Base-by-base conservation (phyloP, 2,797 vertebrate genomes). In the Menidia menidia region DNA sequence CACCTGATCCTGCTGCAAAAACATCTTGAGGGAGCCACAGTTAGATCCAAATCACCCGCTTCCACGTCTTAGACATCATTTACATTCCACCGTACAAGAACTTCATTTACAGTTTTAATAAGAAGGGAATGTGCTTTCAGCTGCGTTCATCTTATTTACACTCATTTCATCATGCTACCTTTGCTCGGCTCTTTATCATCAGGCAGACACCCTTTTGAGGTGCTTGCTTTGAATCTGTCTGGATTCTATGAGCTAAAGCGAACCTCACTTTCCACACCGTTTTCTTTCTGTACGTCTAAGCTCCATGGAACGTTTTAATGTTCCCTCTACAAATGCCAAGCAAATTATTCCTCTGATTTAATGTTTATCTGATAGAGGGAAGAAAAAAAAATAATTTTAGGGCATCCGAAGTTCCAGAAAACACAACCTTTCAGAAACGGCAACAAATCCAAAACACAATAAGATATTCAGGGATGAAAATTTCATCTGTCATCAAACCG, bases 1-100 rank as follows among this genome's bases (percentile, higher is more conserved):
- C 64, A 76, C 80, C 82, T 81, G 73, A 79, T 79, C 75, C 68
- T 64, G 56, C 32, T 61, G 66, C 41, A 60, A 59, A 68, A 80
- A 33, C 52, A 13, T 81, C 83, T 77, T 39, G 35, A 39, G 35
- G 35, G 35, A 39, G 35, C 35, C 35, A 39, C 35, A 39, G 35
- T 39, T 39, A 39, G 7, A 39, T 70, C 76, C 61, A 39, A 57
- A 72, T 57, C 15, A 60, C 54, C 73, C 60, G 71, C 73, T 55
- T 73, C 69, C 76, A 76, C 75, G 66, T 77, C 71, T 78, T 18
- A 55, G 54, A 42, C 65, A 44, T 71, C 50, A 71, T 72, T 78
- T 80, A 48, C 72, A 81, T 82, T 45, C 55, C 32, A 59, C 53
- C 18, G 47, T 33, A n/a, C 58, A 52, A 35, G 54, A 50, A 15